Evolutionary conservation across 2,888 invertebrate species (phyloP).

Genomic region (Cyclophora punctaria): DNA sequence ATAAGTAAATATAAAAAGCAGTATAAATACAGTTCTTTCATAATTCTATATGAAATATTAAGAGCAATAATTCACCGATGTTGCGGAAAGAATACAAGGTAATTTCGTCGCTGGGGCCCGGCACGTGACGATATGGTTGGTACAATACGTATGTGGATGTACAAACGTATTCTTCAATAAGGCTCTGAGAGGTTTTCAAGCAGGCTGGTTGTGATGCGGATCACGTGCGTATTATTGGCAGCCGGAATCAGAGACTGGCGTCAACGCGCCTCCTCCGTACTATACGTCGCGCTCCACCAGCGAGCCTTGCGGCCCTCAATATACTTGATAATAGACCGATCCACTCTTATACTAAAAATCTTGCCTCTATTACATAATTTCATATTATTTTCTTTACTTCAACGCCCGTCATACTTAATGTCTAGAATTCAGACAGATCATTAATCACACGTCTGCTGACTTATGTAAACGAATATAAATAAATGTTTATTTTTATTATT

Average conservation of each 20-base stretch:
- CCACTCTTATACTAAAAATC: too few relatives aligned
- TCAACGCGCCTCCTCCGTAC: conserved; percentile 36
- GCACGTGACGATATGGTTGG: conserved; percentile 31
- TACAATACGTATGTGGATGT: conserved; percentile 28
- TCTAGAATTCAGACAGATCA: too few relatives aligned
- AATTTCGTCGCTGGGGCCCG: conserved; percentile 14
- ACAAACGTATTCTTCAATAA: conserved; percentile 47
- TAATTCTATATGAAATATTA: conserved; percentile 14
- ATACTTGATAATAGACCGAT: too few relatives aligned
- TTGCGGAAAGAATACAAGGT: conserved; percentile 22
- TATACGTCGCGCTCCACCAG: conserved; percentile 17
- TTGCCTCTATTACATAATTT: too few relatives aligned
- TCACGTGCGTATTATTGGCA: conserved; percentile 69
- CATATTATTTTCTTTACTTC: too few relatives aligned
- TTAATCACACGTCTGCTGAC: too few relatives aligned
- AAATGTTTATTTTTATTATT: too few relatives aligned
- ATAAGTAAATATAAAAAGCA: not conserved
- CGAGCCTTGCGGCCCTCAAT: too few relatives aligned
- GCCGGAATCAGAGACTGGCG: conserved; percentile 53
- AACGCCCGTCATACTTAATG: too few relatives aligned
- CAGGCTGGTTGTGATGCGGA: conserved; percentile 36
- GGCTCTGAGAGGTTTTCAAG: conserved; percentile 31
- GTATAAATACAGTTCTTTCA: conserved; percentile 3
- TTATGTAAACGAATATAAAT: too few relatives aligned
- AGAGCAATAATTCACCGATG: conserved; percentile 15